A percentile compares a stretch with the other conserved stretches of the same genome.
phyloP scores from a whole-genome alignment of 2,113 vertebrate genomes.

The Orcinus orca region DNA sequence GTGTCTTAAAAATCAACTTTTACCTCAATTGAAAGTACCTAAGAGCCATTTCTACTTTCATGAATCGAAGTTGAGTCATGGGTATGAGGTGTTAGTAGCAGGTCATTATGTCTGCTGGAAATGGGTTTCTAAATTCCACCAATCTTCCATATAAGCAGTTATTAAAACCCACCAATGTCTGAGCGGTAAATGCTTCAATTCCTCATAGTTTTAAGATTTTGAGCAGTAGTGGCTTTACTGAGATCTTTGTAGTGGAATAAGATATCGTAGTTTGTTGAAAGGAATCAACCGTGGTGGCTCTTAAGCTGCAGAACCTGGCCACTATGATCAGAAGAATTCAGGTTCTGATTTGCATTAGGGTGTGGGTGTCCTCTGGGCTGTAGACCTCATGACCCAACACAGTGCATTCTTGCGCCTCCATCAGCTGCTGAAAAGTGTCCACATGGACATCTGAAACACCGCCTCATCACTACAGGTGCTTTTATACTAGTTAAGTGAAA shows the following conservation, averaged over 20 bases:
- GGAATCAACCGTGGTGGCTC: not conserved
- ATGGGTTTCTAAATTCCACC: not conserved
- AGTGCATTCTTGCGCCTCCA: not conserved
- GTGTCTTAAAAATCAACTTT: not conserved
- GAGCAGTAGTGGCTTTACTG: not conserved
- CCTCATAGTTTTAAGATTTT: not conserved
- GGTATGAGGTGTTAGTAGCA: accelerated
- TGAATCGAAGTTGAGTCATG: not conserved
- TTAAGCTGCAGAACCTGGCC: not conserved
- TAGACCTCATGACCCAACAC: not conserved
- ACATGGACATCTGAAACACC: not conserved
- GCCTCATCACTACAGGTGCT: not conserved
- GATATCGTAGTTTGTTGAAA: not conserved
- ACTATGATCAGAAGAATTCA: not conserved
- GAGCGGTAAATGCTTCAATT: not conserved
- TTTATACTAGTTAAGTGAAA: not conserved
- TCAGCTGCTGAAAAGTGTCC: not conserved
- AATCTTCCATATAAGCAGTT: not conserved
- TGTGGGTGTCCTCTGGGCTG: not conserved
- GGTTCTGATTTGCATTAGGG: accelerated
- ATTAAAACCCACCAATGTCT: not conserved
- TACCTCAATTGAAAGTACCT: not conserved
- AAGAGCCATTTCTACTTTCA: not conserved
- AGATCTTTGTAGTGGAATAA: not conserved
- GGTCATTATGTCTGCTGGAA: not conserved